phyloP scores from a whole-genome alignment of 2,797 vertebrate genomes.

The Gymnodraco acuticeps region DNA sequence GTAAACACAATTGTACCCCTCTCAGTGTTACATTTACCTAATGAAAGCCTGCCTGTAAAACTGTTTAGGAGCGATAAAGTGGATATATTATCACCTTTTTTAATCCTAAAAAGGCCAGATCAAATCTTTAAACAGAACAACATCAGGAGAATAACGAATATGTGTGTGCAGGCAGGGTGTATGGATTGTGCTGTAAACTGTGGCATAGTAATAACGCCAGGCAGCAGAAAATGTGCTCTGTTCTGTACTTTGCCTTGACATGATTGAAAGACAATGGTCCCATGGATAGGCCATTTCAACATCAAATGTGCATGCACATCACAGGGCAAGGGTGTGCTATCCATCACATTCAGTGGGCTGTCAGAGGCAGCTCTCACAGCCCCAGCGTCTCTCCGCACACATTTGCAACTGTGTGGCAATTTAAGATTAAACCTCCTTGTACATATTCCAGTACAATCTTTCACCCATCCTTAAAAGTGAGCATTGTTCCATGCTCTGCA shows the following conservation, averaged over 20 bases:
- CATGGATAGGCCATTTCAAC: conserved; percentile 84
- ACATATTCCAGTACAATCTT: conserved; percentile 52
- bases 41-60: conserved; percentile 62
- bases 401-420: conserved; percentile 71
- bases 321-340: conserved; percentile 82
- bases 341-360: conserved; percentile 85
- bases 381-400: conserved; percentile 57
- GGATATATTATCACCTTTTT: conserved; percentile 44
- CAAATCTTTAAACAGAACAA: conserved; percentile 53
- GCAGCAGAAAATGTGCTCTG: conserved; percentile 79
- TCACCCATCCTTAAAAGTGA: conserved; percentile 32
- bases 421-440: conserved; percentile 71
- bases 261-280: conserved; percentile 86
- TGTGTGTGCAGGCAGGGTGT: conserved; percentile 53
- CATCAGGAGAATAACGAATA: conserved; percentile 31
- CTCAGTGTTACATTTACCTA: conserved; percentile 52
- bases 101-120: conserved; percentile 40
- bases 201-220: conserved; percentile 76
- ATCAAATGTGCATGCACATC: conserved; percentile 87
- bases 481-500: conserved; percentile 10
- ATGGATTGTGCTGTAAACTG: conserved; percentile 73
- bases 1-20: conserved; percentile 66
- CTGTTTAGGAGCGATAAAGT: conserved; percentile 38
- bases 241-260: conserved; percentile 84
- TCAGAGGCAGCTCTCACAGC: conserved; percentile 74